Base-by-base conservation (phyloP, 1,140 invertebrate genomes). In the Gryllus bimaculatus region DNA sequence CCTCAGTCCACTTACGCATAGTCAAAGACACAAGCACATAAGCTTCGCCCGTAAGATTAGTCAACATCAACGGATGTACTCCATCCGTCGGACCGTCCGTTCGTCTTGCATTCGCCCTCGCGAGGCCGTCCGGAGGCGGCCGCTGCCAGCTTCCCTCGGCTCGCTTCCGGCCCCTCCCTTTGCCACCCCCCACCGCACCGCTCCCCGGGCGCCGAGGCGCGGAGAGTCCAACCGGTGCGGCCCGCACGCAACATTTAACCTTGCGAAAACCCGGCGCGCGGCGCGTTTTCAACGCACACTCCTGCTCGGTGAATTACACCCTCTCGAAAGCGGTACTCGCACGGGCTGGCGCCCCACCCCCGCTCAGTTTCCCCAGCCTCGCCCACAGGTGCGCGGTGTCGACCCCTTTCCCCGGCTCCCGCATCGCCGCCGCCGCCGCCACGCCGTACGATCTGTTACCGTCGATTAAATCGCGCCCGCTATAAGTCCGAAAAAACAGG, bases 31-130 rank as follows among this genome's bases (percentile, higher is more conserved):
- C 54, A 66, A 66, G 54, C 54, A 66, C 54, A 66, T 66, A 66
- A 66, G 54, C 54, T 66, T 66, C 54, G 18, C 54, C 54, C 54
- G 54, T 66, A 66, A 66, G 54, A 66, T 66, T 66, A 66, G 54
- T 66, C 54, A 66, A 66, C 54, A 66, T 66, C 54, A 66, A 66
- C 54, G 54, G 54, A 66, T 66, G 54, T 66, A 66, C 54, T 66
- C 54, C 54, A 66, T 66, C 54, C 54, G 54, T 66, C 54, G 10
- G 10, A 66, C 10, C 54, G 18, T 66, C 54, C 54, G 54, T 66
- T 66, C 54, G 54, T 66, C 54, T 66, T 18, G 54, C 18, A 66
- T 66, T 66, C 54, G 54, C 54, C 54, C 10, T 66, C 54, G 2
- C 2, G 54, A 13, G 54, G 10, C 54, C 54, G 10, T 66, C 18